A percentile compares a stretch with the other conserved stretches of the same genome.
These are phyloP conservation scores for Trinorchestia longiramus DNA, from an alignment of 1,140 invertebrate genomes.

Conservation along the genomic window DNA sequence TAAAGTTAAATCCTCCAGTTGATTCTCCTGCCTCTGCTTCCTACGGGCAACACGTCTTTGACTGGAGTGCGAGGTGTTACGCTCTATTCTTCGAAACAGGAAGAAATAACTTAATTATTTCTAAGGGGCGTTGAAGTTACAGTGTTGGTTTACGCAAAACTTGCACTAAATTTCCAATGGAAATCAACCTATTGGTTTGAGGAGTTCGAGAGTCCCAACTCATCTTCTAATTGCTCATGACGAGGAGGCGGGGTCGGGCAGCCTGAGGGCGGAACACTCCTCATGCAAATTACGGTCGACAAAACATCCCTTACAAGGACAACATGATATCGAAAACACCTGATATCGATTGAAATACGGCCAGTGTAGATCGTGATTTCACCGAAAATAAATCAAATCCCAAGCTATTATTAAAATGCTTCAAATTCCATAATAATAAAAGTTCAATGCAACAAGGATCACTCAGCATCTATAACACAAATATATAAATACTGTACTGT, in stretches of 20 bases:
- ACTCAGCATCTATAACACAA: too few relatives aligned
- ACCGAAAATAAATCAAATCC: neutral
- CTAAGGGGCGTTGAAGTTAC: neutral
- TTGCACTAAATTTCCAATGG: neutral
- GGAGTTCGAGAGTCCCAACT: neutral
- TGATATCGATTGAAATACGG: slow-evolving; percentile 49
- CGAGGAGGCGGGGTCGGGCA: neutral
- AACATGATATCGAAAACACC: slow-evolving; percentile 53
- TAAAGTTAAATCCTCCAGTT: neutral
- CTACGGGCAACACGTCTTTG: too few relatives aligned
- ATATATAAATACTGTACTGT: too few relatives aligned
- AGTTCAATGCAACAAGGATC: neutral
- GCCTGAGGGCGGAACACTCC: slow-evolving; percentile 9
- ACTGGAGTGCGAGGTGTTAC: neutral
- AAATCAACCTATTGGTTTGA: slow-evolving; percentile 7
- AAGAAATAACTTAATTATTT: neutral
- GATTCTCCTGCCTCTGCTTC: neutral
- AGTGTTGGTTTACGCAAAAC: neutral
- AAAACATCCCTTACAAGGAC: slow-evolving; percentile 49
- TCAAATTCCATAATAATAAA: neutral
- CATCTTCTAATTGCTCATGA: slow-evolving; percentile 35
- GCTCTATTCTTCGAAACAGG: neutral
- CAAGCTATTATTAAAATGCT: slow-evolving; percentile 13
- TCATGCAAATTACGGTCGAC: slow-evolving; percentile 40
- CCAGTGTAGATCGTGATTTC: slow-evolving; percentile 43